phyloP scores from a whole-genome alignment of 2,113 vertebrate genomes.

The Macquaria ambigua region DNA sequence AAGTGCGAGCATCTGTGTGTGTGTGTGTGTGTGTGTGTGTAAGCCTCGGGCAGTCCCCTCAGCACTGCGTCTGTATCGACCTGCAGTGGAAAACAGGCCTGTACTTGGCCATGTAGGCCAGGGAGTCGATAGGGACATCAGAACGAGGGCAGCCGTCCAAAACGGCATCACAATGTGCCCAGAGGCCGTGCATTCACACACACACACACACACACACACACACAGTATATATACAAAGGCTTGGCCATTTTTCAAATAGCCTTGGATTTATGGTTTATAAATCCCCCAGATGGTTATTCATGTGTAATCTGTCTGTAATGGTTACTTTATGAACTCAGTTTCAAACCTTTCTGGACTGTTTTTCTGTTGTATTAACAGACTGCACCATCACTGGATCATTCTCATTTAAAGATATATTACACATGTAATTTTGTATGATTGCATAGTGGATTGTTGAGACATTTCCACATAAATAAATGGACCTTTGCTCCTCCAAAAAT shows the following conservation, averaged over 20 bases:
- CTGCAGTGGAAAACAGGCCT: constrained; percentile 70
- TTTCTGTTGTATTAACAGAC: constrained; percentile 11
- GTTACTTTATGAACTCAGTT: constrained; percentile 58
- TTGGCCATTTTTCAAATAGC: constrained; percentile 66
- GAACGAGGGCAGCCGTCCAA: constrained; percentile 78
- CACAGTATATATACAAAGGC: constrained; percentile 55
- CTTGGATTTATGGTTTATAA: constrained; percentile 63
- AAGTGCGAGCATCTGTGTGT: constrained; percentile 52
- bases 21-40: constrained; percentile 43
- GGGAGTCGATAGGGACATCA: constrained; percentile 76
- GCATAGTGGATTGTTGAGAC: background rate
- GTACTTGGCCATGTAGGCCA: constrained; percentile 75
- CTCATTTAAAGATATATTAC: constrained; percentile 18
- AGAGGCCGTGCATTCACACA: constrained; percentile 23
- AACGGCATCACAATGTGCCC: constrained; percentile 63
- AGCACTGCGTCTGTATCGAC: constrained; percentile 74
- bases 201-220: constrained; percentile 34
- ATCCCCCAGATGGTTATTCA: constrained; percentile 64
- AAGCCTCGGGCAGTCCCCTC: constrained; percentile 72
- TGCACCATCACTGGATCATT: background rate
- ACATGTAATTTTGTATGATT: constrained; percentile 24
- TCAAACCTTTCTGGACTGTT: constrained; percentile 35
- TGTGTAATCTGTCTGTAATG: constrained; percentile 65
- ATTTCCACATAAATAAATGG: background rate
- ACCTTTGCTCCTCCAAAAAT: background rate